Base-by-base conservation (phyloP, 2,888 invertebrate genomes). In the Vandiemenella viatica region DNA sequence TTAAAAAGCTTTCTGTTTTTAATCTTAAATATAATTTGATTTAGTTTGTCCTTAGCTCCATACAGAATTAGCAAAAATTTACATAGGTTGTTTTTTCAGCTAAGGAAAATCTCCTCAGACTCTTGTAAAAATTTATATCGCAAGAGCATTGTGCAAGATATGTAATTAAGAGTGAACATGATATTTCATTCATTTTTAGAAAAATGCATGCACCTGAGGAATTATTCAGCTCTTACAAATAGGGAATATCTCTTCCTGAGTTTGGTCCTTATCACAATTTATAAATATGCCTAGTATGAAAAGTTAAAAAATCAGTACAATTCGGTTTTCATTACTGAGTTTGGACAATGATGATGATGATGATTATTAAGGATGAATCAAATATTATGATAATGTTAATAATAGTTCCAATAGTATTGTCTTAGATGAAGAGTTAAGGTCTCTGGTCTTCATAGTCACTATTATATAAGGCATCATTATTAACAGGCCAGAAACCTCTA, bases 141-240 rank as follows among this genome's bases (percentile, higher is more conserved):
- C 18, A 45, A 49, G 38, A 45, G 51, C 48, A 46, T 44, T 47
- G 32, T 51, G 37, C 48, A 43, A 51, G 51, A 51, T 51, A 51
- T 51, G 51, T 51, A 45, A 22, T 46, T 50, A n/a, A 20, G 38
- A 45, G 17, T n/a, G 19, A 40, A 20, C 17, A 15, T 38, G 13
- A 19, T 15, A 21, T 18, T 22, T 37, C 38, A 13, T 16, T n/a
- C 46, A 38, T 37, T 38, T 46, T 38, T 16, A 7, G 20, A 46
- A 45, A 23, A 17, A 16, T 19, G 16, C 44, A 22, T 21, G 37
- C 41, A 40, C 49, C 49, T 49, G 45, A 49, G 49, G 37, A 40
- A 45, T 37, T 23, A 15, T 32, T 26, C 21, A 15, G n/a, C 18
- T 8, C 19, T 18, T 8, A 37, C 20, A 15, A 18, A 22, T 19